Evolutionary conservation across 2,797 vertebrate species (phyloP).

Genomic region (Halcyon badia): DNA sequence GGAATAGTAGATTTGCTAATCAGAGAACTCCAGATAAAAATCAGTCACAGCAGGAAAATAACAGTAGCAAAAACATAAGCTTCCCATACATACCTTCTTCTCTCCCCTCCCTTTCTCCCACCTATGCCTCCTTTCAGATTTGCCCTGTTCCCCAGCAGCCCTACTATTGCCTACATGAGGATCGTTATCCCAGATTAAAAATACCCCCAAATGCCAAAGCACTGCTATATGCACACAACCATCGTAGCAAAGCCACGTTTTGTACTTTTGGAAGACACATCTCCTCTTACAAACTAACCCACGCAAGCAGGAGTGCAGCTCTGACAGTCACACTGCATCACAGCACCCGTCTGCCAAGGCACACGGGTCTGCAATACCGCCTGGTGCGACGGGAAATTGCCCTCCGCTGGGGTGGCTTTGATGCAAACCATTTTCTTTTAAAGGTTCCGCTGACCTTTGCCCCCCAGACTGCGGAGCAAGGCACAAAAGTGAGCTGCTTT

Average conservation of each 20-base stretch:
- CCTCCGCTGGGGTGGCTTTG: background rate
- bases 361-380: background rate
- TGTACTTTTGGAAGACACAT: background rate
- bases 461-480: background rate
- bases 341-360: background rate
- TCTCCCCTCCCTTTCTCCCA: background rate
- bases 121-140: background rate
- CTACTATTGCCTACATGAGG: background rate
- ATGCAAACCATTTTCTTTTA: background rate
- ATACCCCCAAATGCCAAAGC: background rate
- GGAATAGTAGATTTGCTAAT: conserved; percentile 16
- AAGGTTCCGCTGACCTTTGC: background rate
- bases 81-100: background rate
- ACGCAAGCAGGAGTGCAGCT: background rate
- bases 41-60: background rate
- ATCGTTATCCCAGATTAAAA: background rate
- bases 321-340: background rate
- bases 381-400: background rate
- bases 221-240: too few species aligned
- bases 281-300: background rate
- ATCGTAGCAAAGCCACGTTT: background rate
- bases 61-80: background rate
- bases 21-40: background rate
- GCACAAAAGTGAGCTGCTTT: background rate
- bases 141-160: background rate